A percentile compares a stretch with the other conserved stretches of the same genome.
phyloP scores from a whole-genome alignment of 2,888 invertebrate genomes.

The Lagria hirta region DNA sequence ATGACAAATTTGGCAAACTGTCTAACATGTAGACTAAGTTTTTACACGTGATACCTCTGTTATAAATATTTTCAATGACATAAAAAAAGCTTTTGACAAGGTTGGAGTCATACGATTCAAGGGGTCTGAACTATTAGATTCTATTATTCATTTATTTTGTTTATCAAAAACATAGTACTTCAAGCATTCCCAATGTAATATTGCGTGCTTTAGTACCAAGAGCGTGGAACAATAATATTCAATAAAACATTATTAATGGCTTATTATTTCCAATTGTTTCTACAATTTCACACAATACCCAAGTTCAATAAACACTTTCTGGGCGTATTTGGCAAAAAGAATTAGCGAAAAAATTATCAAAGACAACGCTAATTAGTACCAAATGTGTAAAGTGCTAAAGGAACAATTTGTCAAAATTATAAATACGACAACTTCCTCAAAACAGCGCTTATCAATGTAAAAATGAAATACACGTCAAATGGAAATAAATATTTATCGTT shows the following conservation, averaged over 20 bases:
- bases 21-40: too few relatives aligned
- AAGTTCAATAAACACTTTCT: neutral
- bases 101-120: too few relatives aligned
- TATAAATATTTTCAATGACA: too few relatives aligned
- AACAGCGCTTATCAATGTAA: too few relatives aligned
- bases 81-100: too few relatives aligned
- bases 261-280: slow-evolving; percentile 9
- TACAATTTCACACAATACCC: slow-evolving; percentile 1
- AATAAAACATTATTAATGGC: slow-evolving; percentile 16
- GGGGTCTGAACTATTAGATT: too few relatives aligned
- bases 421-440: slow-evolving; percentile 10
- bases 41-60: too few relatives aligned
- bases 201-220: slow-evolving; percentile 6
- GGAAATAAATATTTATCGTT: slow-evolving; percentile 18
- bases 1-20: too few relatives aligned
- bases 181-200: too few relatives aligned
- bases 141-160: too few relatives aligned
- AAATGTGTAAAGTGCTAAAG: slow-evolving; percentile 7
- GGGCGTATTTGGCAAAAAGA: neutral
- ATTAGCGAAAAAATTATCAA: slow-evolving; percentile 2
- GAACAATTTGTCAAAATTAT: slow-evolving; percentile 16
- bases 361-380: slow-evolving; percentile 2
- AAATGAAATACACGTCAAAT: slow-evolving; percentile 6
- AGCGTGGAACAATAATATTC: slow-evolving; percentile 9
- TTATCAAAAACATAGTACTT: too few relatives aligned